Evolutionary conservation across 2,113 vertebrate species (phyloP).

Genomic region (Sceloporus undulatus): DNA sequence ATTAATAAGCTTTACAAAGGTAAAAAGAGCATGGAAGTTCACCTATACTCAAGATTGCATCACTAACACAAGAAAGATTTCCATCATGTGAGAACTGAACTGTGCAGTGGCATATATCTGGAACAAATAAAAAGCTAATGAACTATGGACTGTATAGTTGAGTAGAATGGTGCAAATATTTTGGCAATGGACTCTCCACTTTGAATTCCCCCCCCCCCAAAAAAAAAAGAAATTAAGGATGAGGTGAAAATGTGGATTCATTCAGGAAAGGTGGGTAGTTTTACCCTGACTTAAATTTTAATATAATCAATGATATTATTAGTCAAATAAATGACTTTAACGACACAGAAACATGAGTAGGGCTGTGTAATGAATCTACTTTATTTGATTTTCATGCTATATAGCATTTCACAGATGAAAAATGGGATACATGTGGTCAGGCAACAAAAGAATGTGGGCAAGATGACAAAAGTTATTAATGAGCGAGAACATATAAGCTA

Average conservation of each 20-base stretch:
- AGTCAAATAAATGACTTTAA: background rate
- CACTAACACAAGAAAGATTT: constrained; percentile 23
- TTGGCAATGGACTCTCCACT: background rate
- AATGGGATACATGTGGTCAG: too few relatives aligned
- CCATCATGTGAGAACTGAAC: constrained; percentile 31
- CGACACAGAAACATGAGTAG: too few relatives aligned
- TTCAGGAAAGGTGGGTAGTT: background rate
- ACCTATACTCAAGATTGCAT: background rate
- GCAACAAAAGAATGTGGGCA: too few relatives aligned
- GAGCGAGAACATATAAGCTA: too few relatives aligned
- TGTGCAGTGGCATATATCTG: background rate
- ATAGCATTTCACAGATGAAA: too few relatives aligned
- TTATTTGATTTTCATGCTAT: too few relatives aligned
- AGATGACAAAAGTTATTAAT: too few relatives aligned
- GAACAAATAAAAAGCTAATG: constrained; percentile 7
- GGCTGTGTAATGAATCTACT: too few relatives aligned
- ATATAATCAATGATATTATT: background rate
- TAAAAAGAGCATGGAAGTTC: background rate
- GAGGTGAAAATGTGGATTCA: background rate
- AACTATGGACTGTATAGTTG: background rate
- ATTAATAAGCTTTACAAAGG: constrained; percentile 5
- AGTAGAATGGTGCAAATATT: background rate
- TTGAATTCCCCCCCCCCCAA: background rate
- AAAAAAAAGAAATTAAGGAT: background rate
- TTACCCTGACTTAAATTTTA: background rate